Percentiles rank a stretch among this genome's conserved stretches.
Evolutionary conservation across 2,113 vertebrate genomes (phyloP).

Genomic region (Ophthalmolycus amberensis): DNA sequence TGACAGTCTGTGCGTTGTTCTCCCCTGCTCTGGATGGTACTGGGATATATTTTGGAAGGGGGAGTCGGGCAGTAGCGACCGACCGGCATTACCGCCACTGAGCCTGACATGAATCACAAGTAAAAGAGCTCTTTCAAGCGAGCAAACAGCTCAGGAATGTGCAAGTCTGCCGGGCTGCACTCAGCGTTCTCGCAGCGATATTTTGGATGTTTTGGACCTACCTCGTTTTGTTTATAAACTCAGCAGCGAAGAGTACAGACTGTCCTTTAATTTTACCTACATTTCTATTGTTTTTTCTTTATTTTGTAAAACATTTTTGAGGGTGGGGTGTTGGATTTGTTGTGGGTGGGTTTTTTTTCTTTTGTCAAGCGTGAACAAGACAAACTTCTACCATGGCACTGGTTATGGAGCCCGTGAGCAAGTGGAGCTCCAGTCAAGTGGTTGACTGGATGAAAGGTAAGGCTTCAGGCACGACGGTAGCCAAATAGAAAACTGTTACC

Average conservation of each 20-base stretch:
- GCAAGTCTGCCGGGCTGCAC: constrained; percentile 59
- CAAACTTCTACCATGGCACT: constrained; percentile 86
- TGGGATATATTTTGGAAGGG: constrained; percentile 59
- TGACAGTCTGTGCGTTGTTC: constrained; percentile 61
- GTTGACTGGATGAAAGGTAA: constrained; percentile 88
- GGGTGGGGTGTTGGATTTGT: constrained; percentile 31
- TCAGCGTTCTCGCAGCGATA: constrained; percentile 47
- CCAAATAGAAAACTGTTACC: background rate
- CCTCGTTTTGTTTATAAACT: constrained; percentile 58
- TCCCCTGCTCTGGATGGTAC: constrained; percentile 50
- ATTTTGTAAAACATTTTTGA: background rate
- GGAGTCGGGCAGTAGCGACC: constrained; percentile 50
- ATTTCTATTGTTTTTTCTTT: background rate
- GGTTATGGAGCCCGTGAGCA: constrained; percentile 87
- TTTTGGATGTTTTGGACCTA: constrained; percentile 68
- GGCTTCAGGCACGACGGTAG: background rate
- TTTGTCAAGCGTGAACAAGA: constrained; percentile 74
- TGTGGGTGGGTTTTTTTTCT: constrained; percentile 56
- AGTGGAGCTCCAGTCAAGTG: constrained; percentile 85
- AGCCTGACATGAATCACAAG: constrained; percentile 78
- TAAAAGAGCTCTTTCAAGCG: constrained; percentile 64
- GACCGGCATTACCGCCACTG: constrained; percentile 61
- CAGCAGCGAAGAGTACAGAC: constrained; percentile 14
- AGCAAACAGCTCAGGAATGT: constrained; percentile 77
- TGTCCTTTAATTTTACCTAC: background rate